Evolutionary conservation across 2,113 vertebrate genomes (phyloP).

Genomic region (Gadus macrocephalus): DNA sequence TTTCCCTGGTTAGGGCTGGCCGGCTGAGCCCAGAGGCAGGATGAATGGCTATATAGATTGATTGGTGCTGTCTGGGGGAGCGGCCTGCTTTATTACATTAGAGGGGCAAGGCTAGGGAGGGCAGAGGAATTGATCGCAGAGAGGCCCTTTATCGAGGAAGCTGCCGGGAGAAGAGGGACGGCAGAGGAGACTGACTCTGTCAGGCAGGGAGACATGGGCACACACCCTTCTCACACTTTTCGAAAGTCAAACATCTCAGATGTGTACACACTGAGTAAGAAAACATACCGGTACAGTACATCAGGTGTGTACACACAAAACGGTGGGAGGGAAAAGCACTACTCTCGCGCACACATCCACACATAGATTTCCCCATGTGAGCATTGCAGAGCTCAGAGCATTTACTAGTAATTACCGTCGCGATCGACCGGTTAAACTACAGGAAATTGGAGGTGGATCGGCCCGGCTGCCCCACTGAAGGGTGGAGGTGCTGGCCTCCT

Average conservation of each 20-base stretch:
- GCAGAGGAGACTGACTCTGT: constrained; percentile 33
- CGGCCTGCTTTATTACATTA: constrained; percentile 74
- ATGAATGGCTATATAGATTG: constrained; percentile 74
- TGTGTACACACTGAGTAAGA: constrained; percentile 4
- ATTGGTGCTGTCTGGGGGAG: constrained; percentile 74
- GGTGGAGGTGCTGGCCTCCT: constrained; percentile 33
- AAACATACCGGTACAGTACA: constrained; percentile 12
- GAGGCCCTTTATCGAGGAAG: constrained; percentile 35
- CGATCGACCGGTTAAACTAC: constrained; percentile 64
- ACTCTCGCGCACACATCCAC: constrained; percentile 14
- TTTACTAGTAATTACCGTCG: constrained; percentile 66
- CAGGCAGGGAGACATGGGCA: constrained; percentile 17
- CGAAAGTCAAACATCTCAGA: constrained; percentile 21
- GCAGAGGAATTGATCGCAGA: constrained; percentile 64
- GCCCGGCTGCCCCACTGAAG: constrained; percentile 53
- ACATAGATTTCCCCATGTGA: constrained; percentile 39
- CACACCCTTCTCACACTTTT: background rate
- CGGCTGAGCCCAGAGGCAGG: constrained; percentile 69
- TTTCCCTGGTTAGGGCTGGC: constrained; percentile 66
- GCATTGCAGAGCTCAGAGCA: constrained; percentile 42
- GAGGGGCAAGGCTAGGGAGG: constrained; percentile 64
- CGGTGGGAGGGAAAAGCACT: constrained; percentile 13
- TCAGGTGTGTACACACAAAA: constrained; percentile 11
- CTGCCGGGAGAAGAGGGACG: constrained; percentile 23
- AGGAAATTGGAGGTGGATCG: constrained; percentile 69